phyloP scores from a whole-genome alignment of 2,113 vertebrate species.

The Nansenia antarctica region DNA sequence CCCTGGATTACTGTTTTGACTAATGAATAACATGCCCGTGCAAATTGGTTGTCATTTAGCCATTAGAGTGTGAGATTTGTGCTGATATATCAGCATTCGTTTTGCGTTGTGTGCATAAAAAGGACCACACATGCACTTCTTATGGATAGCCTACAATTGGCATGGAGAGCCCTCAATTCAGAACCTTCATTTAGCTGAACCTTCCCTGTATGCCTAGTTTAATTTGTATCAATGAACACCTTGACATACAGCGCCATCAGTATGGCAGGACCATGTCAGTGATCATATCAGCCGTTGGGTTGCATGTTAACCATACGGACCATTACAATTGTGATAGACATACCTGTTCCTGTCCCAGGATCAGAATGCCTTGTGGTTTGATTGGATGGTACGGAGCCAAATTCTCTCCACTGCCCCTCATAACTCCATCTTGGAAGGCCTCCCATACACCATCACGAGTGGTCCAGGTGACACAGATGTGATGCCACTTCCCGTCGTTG shows the following conservation, averaged over 20 bases:
- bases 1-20: slow-evolving; percentile 9
- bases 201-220: no score
- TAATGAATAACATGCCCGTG: not conserved
- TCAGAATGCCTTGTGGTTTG: slow-evolving; percentile 92
- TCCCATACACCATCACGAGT: slow-evolving; percentile 97
- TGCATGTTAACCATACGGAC: not conserved
- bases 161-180: no score
- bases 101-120: not conserved
- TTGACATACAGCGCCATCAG: no score
- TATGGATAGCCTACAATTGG: no score
- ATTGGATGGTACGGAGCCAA: slow-evolving; percentile 96
- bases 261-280: no score
- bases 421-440: slow-evolving; percentile 94
- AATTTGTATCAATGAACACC: not conserved
- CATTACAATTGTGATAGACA: not conserved
- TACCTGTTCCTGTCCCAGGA: slow-evolving; percentile 98
- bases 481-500: slow-evolving; percentile 98
- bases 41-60: not conserved
- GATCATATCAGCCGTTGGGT: no score
- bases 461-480: slow-evolving; percentile 97
- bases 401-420: slow-evolving; percentile 91
- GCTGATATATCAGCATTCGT: not conserved
- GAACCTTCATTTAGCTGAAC: no score
- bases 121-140: not conserved
- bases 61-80: not conserved